Percentiles rank a stretch among this genome's conserved stretches.
phyloP scores from a whole-genome alignment of 2,797 vertebrate genomes.

The Coendou prehensilis region DNA sequence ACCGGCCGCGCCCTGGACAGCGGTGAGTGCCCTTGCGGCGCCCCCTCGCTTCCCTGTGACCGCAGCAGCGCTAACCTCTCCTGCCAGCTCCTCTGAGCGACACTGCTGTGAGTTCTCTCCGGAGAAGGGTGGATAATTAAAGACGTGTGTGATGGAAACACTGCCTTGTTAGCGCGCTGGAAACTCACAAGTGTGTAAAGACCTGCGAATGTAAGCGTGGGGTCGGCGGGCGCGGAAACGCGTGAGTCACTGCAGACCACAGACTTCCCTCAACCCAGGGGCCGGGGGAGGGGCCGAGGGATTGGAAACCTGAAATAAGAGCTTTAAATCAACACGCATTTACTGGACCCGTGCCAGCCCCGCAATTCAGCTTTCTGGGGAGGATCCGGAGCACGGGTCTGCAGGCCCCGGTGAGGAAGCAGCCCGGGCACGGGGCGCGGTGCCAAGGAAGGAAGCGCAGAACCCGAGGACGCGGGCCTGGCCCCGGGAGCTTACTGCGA shows the following conservation, averaged over 20 bases:
- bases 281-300: constrained; percentile 16
- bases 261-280: constrained; percentile 49
- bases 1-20: constrained; percentile 51
- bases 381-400: constrained; percentile 22
- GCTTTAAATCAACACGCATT: constrained; percentile 70
- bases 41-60: no score
- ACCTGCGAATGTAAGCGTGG: constrained; percentile 57
- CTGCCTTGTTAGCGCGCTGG: constrained; percentile 43
- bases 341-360: constrained; percentile 48
- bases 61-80: not conserved
- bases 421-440: not conserved
- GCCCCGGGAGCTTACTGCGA: not conserved
- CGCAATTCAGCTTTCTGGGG: constrained; percentile 51
- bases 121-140: constrained; percentile 28
- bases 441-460: not conserved
- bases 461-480: not conserved
- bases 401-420: constrained; percentile 66
- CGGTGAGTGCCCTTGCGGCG: not conserved
- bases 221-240: constrained; percentile 61
- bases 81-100: not conserved
- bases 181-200: constrained; percentile 62
- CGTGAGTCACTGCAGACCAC: constrained; percentile 58
- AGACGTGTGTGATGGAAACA: constrained; percentile 68
- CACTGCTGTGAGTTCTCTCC: not conserved
- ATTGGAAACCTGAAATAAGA: constrained; percentile 66